Base-by-base conservation (phyloP, 2,888 invertebrate species). In the Sesia bembeciformis region DNA sequence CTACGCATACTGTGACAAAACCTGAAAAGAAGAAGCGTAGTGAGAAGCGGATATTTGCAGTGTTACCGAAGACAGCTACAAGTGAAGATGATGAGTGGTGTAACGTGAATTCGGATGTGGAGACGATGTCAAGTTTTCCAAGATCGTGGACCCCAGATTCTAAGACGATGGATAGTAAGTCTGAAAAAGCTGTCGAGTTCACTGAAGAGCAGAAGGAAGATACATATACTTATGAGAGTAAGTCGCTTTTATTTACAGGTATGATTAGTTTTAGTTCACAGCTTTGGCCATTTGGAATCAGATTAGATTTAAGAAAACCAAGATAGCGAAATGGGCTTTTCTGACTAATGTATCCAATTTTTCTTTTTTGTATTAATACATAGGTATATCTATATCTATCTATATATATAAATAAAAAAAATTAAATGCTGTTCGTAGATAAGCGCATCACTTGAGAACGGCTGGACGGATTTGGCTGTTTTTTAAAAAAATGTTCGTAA, bases 81-180 rank as follows among this genome's bases (percentile, higher is more conserved):
- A 87, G 84, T 55, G 88, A 88, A 49, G 88, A 87, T 3, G 88
- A 88, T 3, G 88, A 89, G 4, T 83, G 79, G 81, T 69, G 68
- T 4, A 72, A 66, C 0, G 61, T 67, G 56, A 64, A 76, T 55
- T 89, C 87, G 3, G 87, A 87, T 54, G 57, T 82, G 39, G 88
- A 88, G 4, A 86, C 87, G 0, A 68, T 79, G 64, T 87, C 85
- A 3, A 87, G 85, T 62, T 85, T 75, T 65, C 85, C 85, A 0
- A 68, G 83, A 4, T 87, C 87, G 0, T 81, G 76, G 0, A 81
- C 84, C 0, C 88, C 88, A 0, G 87, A 87, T 51, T 82, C 81
- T 1, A 85, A 84, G 64, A 63, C 58, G 4, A 60, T 67, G 62
- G 84, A 86, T 5, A 58, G 54, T 40, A 77, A 73, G 60, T 60